Evolutionary conservation across 2,888 invertebrate species (phyloP).

Genomic region (Drosophila borborema): DNA sequence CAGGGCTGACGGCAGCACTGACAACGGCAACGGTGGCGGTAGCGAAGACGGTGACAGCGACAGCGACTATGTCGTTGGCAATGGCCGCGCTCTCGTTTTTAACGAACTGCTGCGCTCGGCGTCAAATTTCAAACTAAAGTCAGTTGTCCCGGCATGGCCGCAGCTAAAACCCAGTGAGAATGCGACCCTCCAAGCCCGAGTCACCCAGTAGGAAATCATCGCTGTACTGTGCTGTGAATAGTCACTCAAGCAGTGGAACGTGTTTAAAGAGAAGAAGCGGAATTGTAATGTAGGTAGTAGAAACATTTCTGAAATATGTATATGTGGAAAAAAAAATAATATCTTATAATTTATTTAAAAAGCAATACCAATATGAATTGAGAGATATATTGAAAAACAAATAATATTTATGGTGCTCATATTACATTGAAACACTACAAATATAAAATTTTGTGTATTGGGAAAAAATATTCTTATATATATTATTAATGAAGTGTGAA

Average conservation of each 20-base stretch:
- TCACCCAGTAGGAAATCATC: slow-evolving; percentile 41
- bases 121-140: slow-evolving; percentile 79
- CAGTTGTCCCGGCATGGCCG: slow-evolving; percentile 58
- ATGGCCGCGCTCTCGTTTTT: slow-evolving; percentile 62
- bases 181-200: slow-evolving; percentile 48
- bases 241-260: not conserved
- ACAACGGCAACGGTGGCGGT: slow-evolving; percentile 17
- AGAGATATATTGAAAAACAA: no score
- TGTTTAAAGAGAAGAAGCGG: not conserved
- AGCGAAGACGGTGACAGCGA: slow-evolving; percentile 25
- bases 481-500: no score
- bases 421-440: no score
- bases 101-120: slow-evolving; percentile 71
- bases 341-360: no score
- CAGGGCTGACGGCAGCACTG: slow-evolving; percentile 6
- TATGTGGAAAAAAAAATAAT: not conserved
- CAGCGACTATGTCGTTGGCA: slow-evolving; percentile 37
- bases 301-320: not conserved
- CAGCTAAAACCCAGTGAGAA: slow-evolving; percentile 54
- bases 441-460: no score
- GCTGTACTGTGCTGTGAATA: not conserved
- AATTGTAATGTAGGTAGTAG: not conserved
- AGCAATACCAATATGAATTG: no score
- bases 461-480: no score
- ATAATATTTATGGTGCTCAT: no score